These are phyloP conservation scores for Temnothorax ravouxi DNA, from an alignment of 2,888 invertebrate species.

Conservation along the genomic window DNA sequence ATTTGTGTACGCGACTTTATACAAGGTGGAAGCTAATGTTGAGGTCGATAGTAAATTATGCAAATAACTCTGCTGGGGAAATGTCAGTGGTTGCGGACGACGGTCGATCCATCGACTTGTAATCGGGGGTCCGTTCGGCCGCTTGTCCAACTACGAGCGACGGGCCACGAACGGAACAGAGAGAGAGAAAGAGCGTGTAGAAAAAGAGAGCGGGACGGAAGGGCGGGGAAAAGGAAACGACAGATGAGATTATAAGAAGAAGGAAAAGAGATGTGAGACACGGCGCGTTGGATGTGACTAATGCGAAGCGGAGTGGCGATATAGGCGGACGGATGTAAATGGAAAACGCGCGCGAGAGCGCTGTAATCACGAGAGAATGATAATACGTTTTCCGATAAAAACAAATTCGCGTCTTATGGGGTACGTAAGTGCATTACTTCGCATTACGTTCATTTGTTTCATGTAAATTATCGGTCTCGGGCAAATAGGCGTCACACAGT, in stretches of 20 bases:
- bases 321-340: conserved; percentile 43
- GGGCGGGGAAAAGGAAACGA: conserved; percentile 18
- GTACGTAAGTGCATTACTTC: not conserved
- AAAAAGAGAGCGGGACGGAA: conserved; percentile 12
- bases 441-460: conserved; percentile 18
- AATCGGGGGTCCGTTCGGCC: conserved; percentile 37
- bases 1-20: conserved; percentile 31
- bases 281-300: conserved; percentile 10
- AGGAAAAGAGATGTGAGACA: conserved; percentile 18
- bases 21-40: conserved; percentile 47
- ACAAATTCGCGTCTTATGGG: conserved; percentile 12
- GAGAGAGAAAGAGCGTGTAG: not conserved
- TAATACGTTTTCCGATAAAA: conserved; percentile 41
- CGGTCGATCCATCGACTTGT: conserved; percentile 66
- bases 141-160: conserved; percentile 32
- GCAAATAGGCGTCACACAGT: not conserved
- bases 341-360: conserved; percentile 30
- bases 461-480: conserved; percentile 7
- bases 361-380: conserved; percentile 37
- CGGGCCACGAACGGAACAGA: conserved; percentile 9
- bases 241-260: conserved; percentile 17
- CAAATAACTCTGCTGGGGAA: conserved; percentile 77
- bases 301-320: conserved; percentile 47
- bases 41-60: conserved; percentile 78
- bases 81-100: conserved; percentile 77